Base-by-base conservation (phyloP, 2,888 invertebrate genomes). In the Epinotia nisella region DNA sequence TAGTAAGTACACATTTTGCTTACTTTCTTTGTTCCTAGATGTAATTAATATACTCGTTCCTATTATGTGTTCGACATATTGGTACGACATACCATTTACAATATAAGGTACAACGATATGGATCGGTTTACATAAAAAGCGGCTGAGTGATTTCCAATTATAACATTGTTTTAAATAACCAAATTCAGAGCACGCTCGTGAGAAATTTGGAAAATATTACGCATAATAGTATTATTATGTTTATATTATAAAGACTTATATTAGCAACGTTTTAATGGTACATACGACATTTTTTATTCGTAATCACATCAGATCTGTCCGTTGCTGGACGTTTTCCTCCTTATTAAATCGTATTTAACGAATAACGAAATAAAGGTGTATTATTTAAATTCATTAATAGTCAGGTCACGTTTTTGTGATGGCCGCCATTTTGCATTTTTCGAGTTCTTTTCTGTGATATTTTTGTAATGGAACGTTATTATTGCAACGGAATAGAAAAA, bases 161-260 rank as follows among this genome's bases (percentile, higher is more conserved):
- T 49, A 49, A 49, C 15, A 49, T 49, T n/a, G 49, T 1, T 15
- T 49, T 5, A 49, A 51, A 9, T 61, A 60, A 65, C 61, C 45
- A 69, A 74, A 74, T 74, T 75, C 74, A 53, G 69, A 60, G 45
- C 75, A 75, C 75, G 74, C 66, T 39, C 51, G 2, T 29, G 21
- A 74, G 53, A 64, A 67, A 71, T 66, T 75, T 58, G 70, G 66
- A 53, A 19, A 77, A 77, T 78, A 78, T 79, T 77, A 80, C 78
- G 78, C 81, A 79, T 80, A 82, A 82, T 78, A 78, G 76, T 72
- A 81, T 80, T 78, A 79, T 81, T 19, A n/a, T 29, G 24, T 9
- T 35, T 17, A 39, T 10, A 59, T 35, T n/a, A 19, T 2, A 39
- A 59, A 17, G 59, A 2, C 17, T 9, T 39, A 59, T 15, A 11